phyloP scores from a whole-genome alignment of 1,140 invertebrate species.

The Steinernema feltiae region DNA sequence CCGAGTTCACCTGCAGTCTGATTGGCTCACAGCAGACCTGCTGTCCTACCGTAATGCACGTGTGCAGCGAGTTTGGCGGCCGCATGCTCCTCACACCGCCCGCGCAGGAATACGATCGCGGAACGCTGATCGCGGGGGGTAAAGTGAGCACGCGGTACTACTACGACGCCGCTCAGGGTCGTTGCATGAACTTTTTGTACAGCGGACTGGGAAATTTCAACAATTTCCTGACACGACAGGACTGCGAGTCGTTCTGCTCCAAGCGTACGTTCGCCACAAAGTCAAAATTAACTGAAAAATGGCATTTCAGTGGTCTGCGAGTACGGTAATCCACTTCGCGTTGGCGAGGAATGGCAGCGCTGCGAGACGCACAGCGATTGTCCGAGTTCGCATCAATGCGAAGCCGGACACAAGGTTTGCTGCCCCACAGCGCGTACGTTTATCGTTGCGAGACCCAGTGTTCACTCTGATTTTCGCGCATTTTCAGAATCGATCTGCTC shows the following conservation, averaged over 20 bases:
- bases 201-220: slow-evolving; percentile 53
- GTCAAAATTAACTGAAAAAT: slow-evolving; percentile 16
- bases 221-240: slow-evolving; percentile 54
- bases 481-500: slow-evolving; percentile 53
- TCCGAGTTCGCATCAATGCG: slow-evolving; percentile 46
- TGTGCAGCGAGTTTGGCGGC: slow-evolving; percentile 51
- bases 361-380: slow-evolving; percentile 50
- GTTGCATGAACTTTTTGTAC: slow-evolving; percentile 50
- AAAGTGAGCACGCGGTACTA: slow-evolving; percentile 49
- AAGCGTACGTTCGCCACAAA: slow-evolving; percentile 37
- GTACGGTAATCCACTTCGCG: slow-evolving; percentile 54
- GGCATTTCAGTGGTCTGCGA: slow-evolving; percentile 52
- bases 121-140: slow-evolving; percentile 47
- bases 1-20: slow-evolving; percentile 45
- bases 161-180: slow-evolving; percentile 52
- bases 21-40: slow-evolving; percentile 54
- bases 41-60: slow-evolving; percentile 48
- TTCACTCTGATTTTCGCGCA: neutral
- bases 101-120: slow-evolving; percentile 49
- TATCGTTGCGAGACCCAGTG: neutral
- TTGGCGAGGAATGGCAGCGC: slow-evolving; percentile 56
- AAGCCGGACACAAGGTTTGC: slow-evolving; percentile 51
- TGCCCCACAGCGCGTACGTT: slow-evolving; percentile 52
- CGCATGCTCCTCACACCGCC: slow-evolving; percentile 31
- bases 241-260: slow-evolving; percentile 54